Conservation (phyloP, 2,888 invertebrate genomes). For the Mimachlamys varia region DNA sequence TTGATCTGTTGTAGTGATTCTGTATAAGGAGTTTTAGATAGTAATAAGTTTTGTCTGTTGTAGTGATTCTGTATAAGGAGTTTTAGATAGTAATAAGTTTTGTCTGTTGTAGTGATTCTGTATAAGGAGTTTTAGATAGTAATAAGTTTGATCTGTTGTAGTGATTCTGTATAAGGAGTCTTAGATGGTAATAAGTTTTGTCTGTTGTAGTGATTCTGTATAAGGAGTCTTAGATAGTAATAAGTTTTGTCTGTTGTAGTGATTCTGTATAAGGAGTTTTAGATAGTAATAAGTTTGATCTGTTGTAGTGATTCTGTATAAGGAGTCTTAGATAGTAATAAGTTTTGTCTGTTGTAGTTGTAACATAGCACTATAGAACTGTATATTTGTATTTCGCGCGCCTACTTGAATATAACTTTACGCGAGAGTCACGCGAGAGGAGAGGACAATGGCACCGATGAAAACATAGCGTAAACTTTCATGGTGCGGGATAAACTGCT, state of each 20-base stretch:
- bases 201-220: background rate
- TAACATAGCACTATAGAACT: too few species aligned
- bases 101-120: background rate
- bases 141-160: background rate
- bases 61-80: background rate
- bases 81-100: background rate
- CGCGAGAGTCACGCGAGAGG: too few species aligned
- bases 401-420: too few species aligned
- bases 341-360: background rate
- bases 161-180: background rate
- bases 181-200: background rate
- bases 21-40: background rate
- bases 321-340: background rate
- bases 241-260: background rate
- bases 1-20: background rate
- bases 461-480: too few species aligned
- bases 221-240: background rate
- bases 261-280: background rate
- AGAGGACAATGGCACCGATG: too few species aligned
- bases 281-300: background rate
- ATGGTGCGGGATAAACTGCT: too few species aligned
- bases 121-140: background rate
- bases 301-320: background rate
- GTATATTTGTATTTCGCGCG: too few species aligned
- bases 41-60: background rate